A percentile compares a stretch with the other conserved stretches of the same genome.
Evolutionary conservation across 1,140 invertebrate genomes (phyloP).

Genomic region (Paracyclopina nana): DNA sequence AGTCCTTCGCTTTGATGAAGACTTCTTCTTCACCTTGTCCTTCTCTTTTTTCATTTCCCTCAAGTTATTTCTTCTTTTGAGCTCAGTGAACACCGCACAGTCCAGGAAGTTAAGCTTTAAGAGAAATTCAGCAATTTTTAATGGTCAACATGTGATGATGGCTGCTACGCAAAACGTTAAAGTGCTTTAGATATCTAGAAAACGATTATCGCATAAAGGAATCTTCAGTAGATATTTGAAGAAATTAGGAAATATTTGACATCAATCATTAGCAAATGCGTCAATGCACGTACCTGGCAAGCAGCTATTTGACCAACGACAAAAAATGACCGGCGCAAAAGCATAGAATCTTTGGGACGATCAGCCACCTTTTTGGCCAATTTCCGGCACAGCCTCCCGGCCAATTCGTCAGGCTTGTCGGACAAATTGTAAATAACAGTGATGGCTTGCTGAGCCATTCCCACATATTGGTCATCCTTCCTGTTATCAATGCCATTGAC

Average conservation of each 20-base stretch:
- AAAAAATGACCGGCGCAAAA: not conserved
- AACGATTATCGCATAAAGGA: too few relatives aligned
- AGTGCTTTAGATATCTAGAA: too few relatives aligned
- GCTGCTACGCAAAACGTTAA: too few relatives aligned
- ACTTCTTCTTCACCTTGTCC: too few relatives aligned
- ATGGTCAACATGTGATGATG: too few relatives aligned
- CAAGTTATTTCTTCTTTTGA: slow-evolving; percentile 35
- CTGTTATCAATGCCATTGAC: slow-evolving; percentile 28
- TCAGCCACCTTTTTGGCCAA: slow-evolving; percentile 18
- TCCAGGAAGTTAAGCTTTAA: too few relatives aligned
- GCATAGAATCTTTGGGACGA: slow-evolving; percentile 2
- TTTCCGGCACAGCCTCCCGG: slow-evolving; percentile 17
- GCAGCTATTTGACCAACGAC: slow-evolving; percentile 2
- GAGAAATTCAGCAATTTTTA: too few relatives aligned
- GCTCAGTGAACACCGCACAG: slow-evolving; percentile 52
- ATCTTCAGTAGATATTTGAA: too few relatives aligned
- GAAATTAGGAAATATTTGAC: too few relatives aligned
- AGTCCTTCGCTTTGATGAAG: too few relatives aligned
- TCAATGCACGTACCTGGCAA: too few relatives aligned
- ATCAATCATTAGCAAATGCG: too few relatives aligned
- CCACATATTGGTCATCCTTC: slow-evolving; percentile 32
- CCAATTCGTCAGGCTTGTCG: slow-evolving; percentile 18
- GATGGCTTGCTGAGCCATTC: slow-evolving; percentile 37
- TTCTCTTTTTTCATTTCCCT: slow-evolving; percentile 26
- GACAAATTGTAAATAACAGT: slow-evolving; percentile 34